Evolutionary conservation across 2,888 invertebrate species (phyloP), one percentile per base, ranked within the genome.

Genomic region (Drosophila flavopinicola): DNA sequence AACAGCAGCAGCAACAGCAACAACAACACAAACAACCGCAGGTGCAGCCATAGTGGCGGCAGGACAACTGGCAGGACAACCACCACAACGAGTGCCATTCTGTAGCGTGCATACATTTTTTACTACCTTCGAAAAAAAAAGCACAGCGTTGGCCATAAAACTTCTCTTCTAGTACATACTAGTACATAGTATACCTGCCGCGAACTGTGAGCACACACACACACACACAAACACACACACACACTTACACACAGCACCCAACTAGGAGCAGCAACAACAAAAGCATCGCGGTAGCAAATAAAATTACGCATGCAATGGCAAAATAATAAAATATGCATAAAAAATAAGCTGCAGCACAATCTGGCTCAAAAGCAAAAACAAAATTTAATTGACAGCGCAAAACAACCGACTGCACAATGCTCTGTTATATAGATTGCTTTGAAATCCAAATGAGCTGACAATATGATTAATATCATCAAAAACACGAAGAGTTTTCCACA

Each of bases 291-390:
- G 49, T 64, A 44, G 78, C 70, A 80, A 84, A 78, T 80, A 84
- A 78, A 80, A 80, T 80, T 80, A 80, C 80, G 85, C 85, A 82
- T 82, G 83, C 80, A 85, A 85, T 72, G 83, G 78, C 75, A 57
- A 78, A 73, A 58, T 45, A 85, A 78, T 82, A 78, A 82, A 82
- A 82, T 82, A 82, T 82, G 78, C 85, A 82, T 82, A 76, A 66
- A 82, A 82, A 75, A 85, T 85, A 85, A 78, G 83, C 76, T 82
- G 83, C 80, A 65, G 80, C 74, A 66, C 68, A 80, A 78, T 78
- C 82, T 68, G 78, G 53, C 52, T 49, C 24, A 57, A 65, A 67
- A 32, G 52, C 25, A 57, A 65, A 47, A 30, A 32, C 37, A n/a
- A 52, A 63, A 47, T 32, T 32, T 32, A 61, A 45, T 38, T 9